Percentiles rank a stretch among this genome's conserved stretches.
These are phyloP conservation scores for Apteryx owenii DNA, from an alignment of 2,113 vertebrate species.

Conservation along the genomic window DNA sequence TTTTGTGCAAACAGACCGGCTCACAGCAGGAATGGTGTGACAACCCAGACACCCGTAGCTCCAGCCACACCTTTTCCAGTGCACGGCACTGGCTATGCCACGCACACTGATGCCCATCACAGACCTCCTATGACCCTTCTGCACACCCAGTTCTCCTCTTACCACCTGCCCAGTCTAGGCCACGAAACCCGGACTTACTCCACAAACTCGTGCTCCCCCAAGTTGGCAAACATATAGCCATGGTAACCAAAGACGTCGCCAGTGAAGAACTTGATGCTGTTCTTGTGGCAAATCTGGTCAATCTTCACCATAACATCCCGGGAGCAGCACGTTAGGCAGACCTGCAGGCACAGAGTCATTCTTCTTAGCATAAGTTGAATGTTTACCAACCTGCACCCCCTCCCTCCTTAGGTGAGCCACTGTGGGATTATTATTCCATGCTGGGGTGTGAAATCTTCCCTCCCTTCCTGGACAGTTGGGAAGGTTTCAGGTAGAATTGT, in stretches of 20 bases:
- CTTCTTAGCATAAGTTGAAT: not conserved
- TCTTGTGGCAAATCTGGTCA: conserved; percentile 88
- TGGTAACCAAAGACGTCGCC: conserved; percentile 93
- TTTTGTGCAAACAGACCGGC: not conserved
- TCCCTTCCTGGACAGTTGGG: not conserved
- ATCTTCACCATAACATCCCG: conserved; percentile 86
- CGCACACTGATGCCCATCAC: too few relatives aligned
- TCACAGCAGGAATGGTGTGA: not conserved
- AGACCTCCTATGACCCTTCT: not conserved
- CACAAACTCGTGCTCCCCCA: conserved; percentile 91
- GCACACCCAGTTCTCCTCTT: not conserved
- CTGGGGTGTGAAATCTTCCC: not conserved
- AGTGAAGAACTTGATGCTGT: conserved; percentile 89
- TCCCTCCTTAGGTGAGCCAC: not conserved
- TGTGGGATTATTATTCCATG: not conserved
- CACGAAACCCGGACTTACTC: conserved; percentile 85
- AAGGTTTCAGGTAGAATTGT: not conserved
- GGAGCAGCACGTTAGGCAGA: conserved; percentile 91
- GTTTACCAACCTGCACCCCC: not conserved
- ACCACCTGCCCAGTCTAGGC: not conserved
- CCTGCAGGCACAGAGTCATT: conserved; percentile 65
- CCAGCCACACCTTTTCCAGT: too few relatives aligned
- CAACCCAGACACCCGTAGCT: too few relatives aligned
- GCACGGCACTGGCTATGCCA: too few relatives aligned
- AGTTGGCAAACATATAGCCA: conserved; percentile 92